Base-by-base conservation (phyloP, 2,113 vertebrate genomes). In the Numenius arquata region DNA sequence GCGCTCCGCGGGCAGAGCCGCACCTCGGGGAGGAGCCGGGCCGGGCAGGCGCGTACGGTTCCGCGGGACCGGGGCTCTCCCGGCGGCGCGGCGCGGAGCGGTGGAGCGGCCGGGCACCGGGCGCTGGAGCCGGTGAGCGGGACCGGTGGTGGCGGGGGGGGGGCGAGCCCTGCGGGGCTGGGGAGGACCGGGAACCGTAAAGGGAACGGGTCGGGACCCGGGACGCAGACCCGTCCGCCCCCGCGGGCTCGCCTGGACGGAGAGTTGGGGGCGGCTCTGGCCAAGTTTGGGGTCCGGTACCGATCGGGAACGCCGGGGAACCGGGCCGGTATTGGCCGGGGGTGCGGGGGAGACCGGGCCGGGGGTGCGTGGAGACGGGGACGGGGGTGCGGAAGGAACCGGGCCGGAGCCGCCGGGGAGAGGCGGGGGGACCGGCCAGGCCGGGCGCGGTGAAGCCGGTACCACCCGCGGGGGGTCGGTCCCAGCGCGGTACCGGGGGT, bases 1-100 rank as follows among this genome's bases (percentile, higher is more conserved):
- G 25, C 43, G 45, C 20, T 59, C 36, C 22, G 27, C 41, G 76
- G 50, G 70, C 45, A 36, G 77, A 58, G 73, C 65, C 66, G 82
- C 67, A 78, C 81, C 89, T 71, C 74, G 52, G 89, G 82, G 75
- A 74, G 81, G 89, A 65, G 88, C 88, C 62, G 88, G 78, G 61
- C 68, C 72, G 63, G 85, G 84, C 85, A 87, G 65, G 83, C 83
- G 85, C 82, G 85, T 19, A 67, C 52, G 73, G 91, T 41, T 85
- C 77, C 19, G 85, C 71, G 85, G 90, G 71, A 71, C 52, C 79
- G 85, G 85, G 91, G 85, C 48, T 81, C 45, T 16, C 47, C 48
- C 47, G 50, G 40, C 34, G 62, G 77, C 19, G 25, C 59, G 71
- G 83, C 23, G 11, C 61, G 41, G 84, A 22, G 45, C 52, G 59